Evolutionary conservation across 64 coral and sea anemone genomes (phyloP), one percentile per base, ranked within the genome.

Genomic region (Pocillopora damicornis): DNA sequence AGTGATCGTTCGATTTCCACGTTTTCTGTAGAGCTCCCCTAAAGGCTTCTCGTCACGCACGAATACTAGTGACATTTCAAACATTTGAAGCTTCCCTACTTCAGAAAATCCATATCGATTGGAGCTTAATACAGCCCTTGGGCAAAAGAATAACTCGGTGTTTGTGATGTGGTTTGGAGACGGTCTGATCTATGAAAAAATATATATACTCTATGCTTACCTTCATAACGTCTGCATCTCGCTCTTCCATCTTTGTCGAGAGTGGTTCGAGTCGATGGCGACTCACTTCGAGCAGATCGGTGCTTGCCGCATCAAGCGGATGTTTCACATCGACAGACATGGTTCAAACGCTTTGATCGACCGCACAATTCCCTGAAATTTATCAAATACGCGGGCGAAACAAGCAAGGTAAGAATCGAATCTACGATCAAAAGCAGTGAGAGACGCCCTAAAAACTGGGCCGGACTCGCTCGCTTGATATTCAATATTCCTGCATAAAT

Each of bases 251-350:
- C 84, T 93, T 91, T 79, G 91, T 93, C 35, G 94, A 91, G 42
- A 96, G 76, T 74, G 89, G 89, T 89, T 96, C 91, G 56, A 96
- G 75, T 60, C 94, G 82, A 75, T 96, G 94, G 75, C 94, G 91
- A 81, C 94, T 96, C 45, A 96, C 94, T 81, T 96, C 94, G 15
- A 97, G 61, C 88, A 97, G 81, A 88, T 97, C 94, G 34, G 91
- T 93, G 91, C 89, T 89, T 15, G 94, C 89, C 74, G 76, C 61
- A 89, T 97, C 94, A 57, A 97, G 91, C 83, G 94, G 94, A 75
- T 97, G 94, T 42, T 97, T 97, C 30, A 97, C 94, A 79, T 92
- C 94, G 76, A 97, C 94, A 71, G 94, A 89, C 94, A 97, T 97
- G 75, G 20, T 76, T 94, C 25, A 62, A 74, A 59, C 76, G 35